Conservation (phyloP, 92 coral and sea anemone species). For the Diadumene lineata region DNA sequence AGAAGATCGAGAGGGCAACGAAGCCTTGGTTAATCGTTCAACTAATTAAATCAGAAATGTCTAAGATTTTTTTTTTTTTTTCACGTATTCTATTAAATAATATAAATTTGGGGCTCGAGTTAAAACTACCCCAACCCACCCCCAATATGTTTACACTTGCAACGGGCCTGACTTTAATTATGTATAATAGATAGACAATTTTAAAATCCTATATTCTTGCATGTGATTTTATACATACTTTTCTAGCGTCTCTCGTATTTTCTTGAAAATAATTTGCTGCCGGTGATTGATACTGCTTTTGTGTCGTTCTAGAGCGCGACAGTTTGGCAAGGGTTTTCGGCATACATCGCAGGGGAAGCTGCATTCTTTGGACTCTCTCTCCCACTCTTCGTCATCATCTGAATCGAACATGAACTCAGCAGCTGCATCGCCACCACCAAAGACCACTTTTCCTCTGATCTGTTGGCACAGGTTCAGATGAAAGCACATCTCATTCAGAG, state of each 20-base stretch:
- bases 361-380: not conserved
- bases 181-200: too few relatives aligned
- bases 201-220: not conserved
- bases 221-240: slow-evolving; percentile 27
- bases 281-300: slow-evolving; percentile 47
- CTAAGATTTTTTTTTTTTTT: too few relatives aligned
- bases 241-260: slow-evolving; percentile 48
- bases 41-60: too few relatives aligned
- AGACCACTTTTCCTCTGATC: slow-evolving; percentile 40
- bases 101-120: too few relatives aligned
- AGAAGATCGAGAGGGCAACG: too few relatives aligned
- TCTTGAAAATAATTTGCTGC: slow-evolving; percentile 52
- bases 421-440: slow-evolving; percentile 76
- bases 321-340: slow-evolving; percentile 27
- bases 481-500: slow-evolving; percentile 48
- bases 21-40: too few relatives aligned
- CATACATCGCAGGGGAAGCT: slow-evolving; percentile 41
- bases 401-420: slow-evolving; percentile 49
- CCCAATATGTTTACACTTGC: too few relatives aligned
- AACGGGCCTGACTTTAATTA: too few relatives aligned
- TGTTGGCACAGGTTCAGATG: slow-evolving; percentile 60
- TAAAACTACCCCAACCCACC: too few relatives aligned
- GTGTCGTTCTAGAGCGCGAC: slow-evolving; percentile 18
- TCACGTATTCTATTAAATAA: too few relatives aligned
- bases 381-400: slow-evolving; percentile 27